Evolutionary conservation across 2,797 vertebrate species (phyloP), one percentile per base, ranked within the genome.

Genomic region (Peromyscus attwateri): DNA sequence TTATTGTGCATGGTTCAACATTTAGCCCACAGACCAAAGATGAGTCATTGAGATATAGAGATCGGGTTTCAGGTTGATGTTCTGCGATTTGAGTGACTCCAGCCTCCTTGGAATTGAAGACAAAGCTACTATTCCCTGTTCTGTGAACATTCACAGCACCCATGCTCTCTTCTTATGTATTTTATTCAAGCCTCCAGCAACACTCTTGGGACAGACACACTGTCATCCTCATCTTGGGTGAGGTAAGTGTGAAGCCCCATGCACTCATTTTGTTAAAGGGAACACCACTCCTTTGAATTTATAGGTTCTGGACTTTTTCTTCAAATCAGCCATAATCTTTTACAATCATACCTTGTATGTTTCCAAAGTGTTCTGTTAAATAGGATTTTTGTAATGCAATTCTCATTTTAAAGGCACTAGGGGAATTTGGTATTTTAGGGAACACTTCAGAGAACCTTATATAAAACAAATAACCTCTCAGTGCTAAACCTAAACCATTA

Each of bases 401-500:
- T 97, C 95, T 92, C 64, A 31, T 89, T 95, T 98, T 95, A 95
- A 96, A 95, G 89, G 79, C 79, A 92, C 85, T 80, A 34, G 31
- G 95, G 89, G 93, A 97, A 89, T 83, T 91, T 87, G 37, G 27
- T 64, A 68, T 92, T 96, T 96, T 89, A 96, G 92, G 90, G 88
- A 95, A 92, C 19, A 83, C 75, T 93, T 94, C 85, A 92, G 90
- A 96, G 96, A 96, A 88, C 25, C 27, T 76, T 95, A 89, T 91
- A 31, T 83, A 91, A 98, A 97, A 95, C 93, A 98, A 96, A 97
- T 95, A 95, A 84, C 92, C 31, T 34, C 92, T 96, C 52, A 89
- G 92, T 91, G 1, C 82, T 60, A 94, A 95, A 75, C 85, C 40
- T 93, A 70, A 94, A 57, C 75, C 49, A 81, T 91, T 87, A 57